Evolutionary conservation across 2,797 vertebrate genomes (phyloP), one percentile per base, ranked within the genome.

Genomic region (Galago senegalensis): DNA sequence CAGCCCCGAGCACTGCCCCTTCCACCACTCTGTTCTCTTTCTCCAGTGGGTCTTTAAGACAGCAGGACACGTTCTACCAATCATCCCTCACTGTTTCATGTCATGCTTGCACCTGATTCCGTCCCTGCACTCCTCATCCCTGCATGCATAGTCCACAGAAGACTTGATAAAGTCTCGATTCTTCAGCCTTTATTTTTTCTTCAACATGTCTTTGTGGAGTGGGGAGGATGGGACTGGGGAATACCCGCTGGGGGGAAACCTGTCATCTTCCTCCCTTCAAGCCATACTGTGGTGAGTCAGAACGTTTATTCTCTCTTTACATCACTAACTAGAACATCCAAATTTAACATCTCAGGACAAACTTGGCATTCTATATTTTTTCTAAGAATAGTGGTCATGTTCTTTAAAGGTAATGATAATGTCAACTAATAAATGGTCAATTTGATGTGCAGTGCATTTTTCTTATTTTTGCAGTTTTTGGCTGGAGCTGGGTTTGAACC

Each of bases 351-450:
- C 43, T 79, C 21, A 31, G 95, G 63, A 87, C 58, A 43, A 76
- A 75, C 27, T 31, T 93, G 80, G 87, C 70, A 14, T 60, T 63
- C 76, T 5, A 9, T 49, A 29, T 70, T 81, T 96, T 93, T 84
- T 65, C 37, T 29, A 17, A 83, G 65, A 94, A 69, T 58, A 75
- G 5, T 27, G 25, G 76, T 13, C 60, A 16, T 70, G 43, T 40
- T 81, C 79, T 85, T 67, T 83, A 16, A 83, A 82, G 69, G 20
- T 75, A 65, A 9, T 43, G 81, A n/a, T 27, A n/a, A 34, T 67
- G 70, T 77, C 23, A n/a, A 65, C 67, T 89, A 37, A 88, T 8
- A 76, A 72, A n/a, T 5, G 37, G 65, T 37, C 43, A 69, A 49
- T 83, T 69, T 87, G 53, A 27, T 3, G 65, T 60, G 61, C 13